These are phyloP conservation scores for Eupleurogrammus muticus DNA, from an alignment of 2,797 vertebrate genomes.

Conservation along the genomic window DNA sequence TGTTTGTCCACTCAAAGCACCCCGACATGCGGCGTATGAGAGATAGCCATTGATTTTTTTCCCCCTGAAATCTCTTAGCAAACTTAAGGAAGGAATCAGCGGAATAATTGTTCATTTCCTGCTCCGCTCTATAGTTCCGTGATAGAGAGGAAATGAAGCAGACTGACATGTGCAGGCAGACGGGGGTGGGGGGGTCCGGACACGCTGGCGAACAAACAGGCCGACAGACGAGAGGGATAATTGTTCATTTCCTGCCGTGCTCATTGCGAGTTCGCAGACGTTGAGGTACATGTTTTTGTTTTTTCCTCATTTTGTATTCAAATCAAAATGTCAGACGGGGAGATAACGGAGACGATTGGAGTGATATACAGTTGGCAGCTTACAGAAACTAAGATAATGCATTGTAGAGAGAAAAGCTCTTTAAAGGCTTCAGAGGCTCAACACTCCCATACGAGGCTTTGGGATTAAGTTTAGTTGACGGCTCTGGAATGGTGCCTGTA, in stretches of 20 bases:
- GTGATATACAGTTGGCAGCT: neutral
- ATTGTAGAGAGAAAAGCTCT: no score
- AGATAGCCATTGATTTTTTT: conserved; percentile 54
- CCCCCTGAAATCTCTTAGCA: conserved; percentile 36
- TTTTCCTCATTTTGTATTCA: conserved; percentile 10
- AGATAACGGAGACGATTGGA: conserved; percentile 10
- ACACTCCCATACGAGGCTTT: neutral
- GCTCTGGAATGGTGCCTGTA: neutral
- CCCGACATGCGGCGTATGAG: conserved; percentile 30
- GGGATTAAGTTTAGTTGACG: neutral
- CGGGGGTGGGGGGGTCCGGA: conserved; percentile 39
- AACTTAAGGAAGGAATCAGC: conserved; percentile 45
- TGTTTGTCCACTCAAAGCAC: conserved; percentile 17
- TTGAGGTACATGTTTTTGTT: conserved; percentile 15
- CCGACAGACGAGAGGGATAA: conserved; percentile 56
- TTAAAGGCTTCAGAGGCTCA: neutral
- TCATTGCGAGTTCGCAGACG: conserved; percentile 43
- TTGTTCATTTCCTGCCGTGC: conserved; percentile 70
- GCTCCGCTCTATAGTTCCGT: conserved; percentile 50
- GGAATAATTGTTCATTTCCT: conserved; percentile 78
- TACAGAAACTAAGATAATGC: neutral
- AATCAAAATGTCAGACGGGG: conserved; percentile 21
- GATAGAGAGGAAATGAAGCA: conserved; percentile 59
- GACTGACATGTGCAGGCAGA: conserved; percentile 48
- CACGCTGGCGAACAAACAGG: conserved; percentile 41